Conservation (phyloP, 2,797 vertebrate species). For the Xenops minutus region DNA sequence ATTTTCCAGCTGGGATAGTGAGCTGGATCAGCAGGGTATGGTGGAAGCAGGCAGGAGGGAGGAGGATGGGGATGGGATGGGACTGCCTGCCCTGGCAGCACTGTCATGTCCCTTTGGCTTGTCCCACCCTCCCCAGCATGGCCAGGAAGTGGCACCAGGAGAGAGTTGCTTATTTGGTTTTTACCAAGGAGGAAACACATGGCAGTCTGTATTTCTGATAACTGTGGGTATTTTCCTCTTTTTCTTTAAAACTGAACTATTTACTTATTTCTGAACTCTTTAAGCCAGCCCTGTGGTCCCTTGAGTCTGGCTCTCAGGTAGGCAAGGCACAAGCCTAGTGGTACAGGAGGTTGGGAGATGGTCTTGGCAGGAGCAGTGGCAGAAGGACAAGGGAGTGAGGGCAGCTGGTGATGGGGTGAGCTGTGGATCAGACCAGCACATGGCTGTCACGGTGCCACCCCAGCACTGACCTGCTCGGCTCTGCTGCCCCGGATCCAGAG, state of each 20-base stretch:
- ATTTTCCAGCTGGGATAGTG: fast-evolving
- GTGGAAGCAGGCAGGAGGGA: background rate
- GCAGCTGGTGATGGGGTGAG: fast-evolving
- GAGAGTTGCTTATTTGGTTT: background rate
- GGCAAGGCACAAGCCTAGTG: background rate
- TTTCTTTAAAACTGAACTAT: background rate
- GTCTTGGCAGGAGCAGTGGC: background rate
- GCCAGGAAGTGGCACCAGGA: background rate
- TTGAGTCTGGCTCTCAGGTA: background rate
- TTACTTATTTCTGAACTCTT: background rate
- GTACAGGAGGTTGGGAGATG: background rate
- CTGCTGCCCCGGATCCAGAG: background rate
- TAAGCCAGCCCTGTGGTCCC: fast-evolving
- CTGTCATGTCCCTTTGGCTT: background rate
- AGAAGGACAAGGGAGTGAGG: background rate
- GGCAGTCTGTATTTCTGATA: background rate
- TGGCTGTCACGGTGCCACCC: background rate
- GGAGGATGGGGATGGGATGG: fast-evolving
- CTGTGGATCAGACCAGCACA: fast-evolving
- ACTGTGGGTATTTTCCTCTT: background rate
- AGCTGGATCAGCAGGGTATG: background rate
- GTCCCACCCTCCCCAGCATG: background rate
- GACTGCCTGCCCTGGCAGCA: background rate
- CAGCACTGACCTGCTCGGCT: background rate
- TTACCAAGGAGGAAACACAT: background rate